Evolutionary conservation across 2,888 invertebrate species (phyloP), one percentile per base, ranked within the genome.

Genomic region (Diabrotica balteata): DNA sequence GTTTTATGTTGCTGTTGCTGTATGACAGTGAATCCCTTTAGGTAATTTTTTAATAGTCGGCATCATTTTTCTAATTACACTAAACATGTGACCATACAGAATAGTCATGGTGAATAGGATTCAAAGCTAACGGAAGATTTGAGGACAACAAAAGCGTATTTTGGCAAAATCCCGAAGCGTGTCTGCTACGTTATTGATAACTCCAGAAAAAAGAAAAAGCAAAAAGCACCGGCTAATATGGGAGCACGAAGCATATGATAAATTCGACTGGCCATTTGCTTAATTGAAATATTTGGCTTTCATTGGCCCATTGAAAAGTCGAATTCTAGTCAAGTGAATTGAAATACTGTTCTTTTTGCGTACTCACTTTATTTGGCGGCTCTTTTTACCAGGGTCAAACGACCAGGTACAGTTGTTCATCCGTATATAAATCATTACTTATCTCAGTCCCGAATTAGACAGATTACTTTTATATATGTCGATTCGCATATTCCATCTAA

Each of bases 201-300:
- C 49, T 49, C 67, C 52, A 63, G 61, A 63, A 55, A 71, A 74
- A 71, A 73, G 69, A 71, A 75, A 72, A 72, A 76, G 76, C 55
- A 62, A 64, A 63, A 64, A 64, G 58, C 58, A 10, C 46, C 49
- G 63, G 63, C 63, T 63, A 63, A 66, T 66, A 66, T 63, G 73
- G 76, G 75, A 75, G 73, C 72, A 75, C 72, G 72, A 72, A 75
- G 73, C 78, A 77, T 78, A 80, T 80, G 80, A 78, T 78, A 79
- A 80, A 80, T 80, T 79, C 75, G 77, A 77, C 77, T 80, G 78
- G 82, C 83, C 84, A 84, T 83, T 84, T 83, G 79, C 81, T 78
- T 84, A 83, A 84, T 83, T 84, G 82, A 80, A 82, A 83, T 81
- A 82, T 84, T 82, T 77, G 80, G 80, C 80, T 81, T 74, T 80